Evolutionary conservation across 2,888 invertebrate species (phyloP), one percentile per base, ranked within the genome.

Genomic region (Plebejus argus): DNA sequence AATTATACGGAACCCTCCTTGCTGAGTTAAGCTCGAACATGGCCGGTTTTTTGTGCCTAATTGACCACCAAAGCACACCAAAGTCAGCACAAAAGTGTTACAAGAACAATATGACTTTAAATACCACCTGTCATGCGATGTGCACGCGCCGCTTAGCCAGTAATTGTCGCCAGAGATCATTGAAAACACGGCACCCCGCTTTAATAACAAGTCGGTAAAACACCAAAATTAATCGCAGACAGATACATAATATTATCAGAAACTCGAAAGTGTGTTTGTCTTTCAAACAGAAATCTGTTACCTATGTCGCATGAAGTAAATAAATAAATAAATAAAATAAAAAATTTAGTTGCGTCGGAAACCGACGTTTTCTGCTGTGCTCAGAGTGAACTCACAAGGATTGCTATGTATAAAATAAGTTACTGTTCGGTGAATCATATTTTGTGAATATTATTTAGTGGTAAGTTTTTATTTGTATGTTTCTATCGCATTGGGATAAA

Each of bases 41-140:
- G 49, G 53, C 18, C 4, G 1, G 53, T 49, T 53, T 18, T 66
- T 28, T 15, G 15, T 33, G 28, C 28, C 28, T 66, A 66, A 66
- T 33, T 66, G 15, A 20, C 66, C 66, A 66, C 28, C 15, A 28
- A 66, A 66, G 28, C 33, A 28, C 66, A 66, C 28, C 15, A 28
- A 66, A 66, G 28, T 66, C 4, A 23, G 66, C 28, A 28, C 66
- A 66, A 74, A 74, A 74, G 74, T 74, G 74, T 74, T 74, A 74
- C 74, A 74, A 74, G 74, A 49, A 74, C 74, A 53, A 49, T 66
- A 15, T 15, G 28, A 49, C 23, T 20, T 23, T 74, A 53, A 74
- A 74, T 74, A 23, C 49, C 53, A 23, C 23, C 20, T 74, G 28
- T 23, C 74, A 74, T 53, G 74, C 74, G 33, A 74, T 74, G 74